phyloP scores from a whole-genome alignment of 2,888 invertebrate genomes.

The Leptinotarsa tumamoca region DNA sequence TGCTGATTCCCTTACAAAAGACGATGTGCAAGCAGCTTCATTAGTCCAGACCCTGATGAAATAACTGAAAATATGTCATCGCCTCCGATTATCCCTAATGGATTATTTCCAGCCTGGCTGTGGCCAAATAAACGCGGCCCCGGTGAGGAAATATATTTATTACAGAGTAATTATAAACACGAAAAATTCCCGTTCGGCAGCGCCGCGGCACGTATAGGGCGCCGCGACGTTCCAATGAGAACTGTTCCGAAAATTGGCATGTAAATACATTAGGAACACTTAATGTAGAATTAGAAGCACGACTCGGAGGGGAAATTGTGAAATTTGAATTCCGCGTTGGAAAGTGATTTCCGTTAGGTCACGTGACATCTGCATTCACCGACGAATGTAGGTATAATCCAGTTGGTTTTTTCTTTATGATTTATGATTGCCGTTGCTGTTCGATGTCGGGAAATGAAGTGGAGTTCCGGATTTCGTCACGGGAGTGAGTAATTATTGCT shows the following conservation, averaged over 20 bases:
- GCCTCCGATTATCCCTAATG: too few species aligned
- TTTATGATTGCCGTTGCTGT: conserved; percentile 22
- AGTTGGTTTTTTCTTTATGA: conserved; percentile 21
- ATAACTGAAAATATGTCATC: too few species aligned
- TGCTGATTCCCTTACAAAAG: too few species aligned
- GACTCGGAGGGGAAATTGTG: conserved; percentile 65
- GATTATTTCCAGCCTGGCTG: neutral
- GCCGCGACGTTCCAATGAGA: conserved; percentile 23
- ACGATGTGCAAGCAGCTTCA: too few species aligned
- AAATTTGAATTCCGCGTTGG: conserved; percentile 64
- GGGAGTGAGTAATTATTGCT: neutral
- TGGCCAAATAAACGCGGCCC: neutral
- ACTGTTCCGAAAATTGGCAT: conserved; percentile 57
- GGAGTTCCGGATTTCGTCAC: conserved; percentile 8
- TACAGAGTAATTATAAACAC: conserved; percentile 28
- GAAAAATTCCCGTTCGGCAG: conserved; percentile 24
- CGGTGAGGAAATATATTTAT: conserved; percentile 20
- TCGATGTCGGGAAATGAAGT: conserved; percentile 12
- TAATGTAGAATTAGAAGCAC: conserved; percentile 62
- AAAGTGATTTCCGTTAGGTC: conserved; percentile 61
- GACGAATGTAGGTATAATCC: conserved; percentile 35
- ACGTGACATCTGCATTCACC: conserved; percentile 58
- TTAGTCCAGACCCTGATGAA: too few species aligned
- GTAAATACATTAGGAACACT: conserved; percentile 64
- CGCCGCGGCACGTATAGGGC: conserved; percentile 1